Evolutionary conservation across 2,113 vertebrate genomes (phyloP).

Genomic region (Agelaius tricolor): DNA sequence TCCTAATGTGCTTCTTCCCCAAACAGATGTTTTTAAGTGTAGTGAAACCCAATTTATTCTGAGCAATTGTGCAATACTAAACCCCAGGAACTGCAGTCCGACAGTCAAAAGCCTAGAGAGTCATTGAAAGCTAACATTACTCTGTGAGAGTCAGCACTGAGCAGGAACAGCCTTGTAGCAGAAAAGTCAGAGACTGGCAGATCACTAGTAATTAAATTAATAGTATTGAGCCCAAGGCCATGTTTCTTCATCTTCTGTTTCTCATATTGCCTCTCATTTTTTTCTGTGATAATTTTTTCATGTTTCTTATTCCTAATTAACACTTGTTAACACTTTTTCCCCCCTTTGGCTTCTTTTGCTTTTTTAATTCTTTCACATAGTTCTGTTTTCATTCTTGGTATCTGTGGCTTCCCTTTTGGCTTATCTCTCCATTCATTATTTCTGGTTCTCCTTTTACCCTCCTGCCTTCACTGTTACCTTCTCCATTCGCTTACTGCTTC

Average conservation of each 20-base stretch:
- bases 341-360: background rate
- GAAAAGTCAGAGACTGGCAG: background rate
- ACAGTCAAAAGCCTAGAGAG: background rate
- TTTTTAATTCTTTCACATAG: background rate
- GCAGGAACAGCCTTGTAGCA: background rate
- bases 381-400: background rate
- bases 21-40: background rate
- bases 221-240: background rate
- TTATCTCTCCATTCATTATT: background rate
- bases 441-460: background rate
- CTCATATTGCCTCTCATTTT: background rate
- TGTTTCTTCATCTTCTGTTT: constrained; percentile 12
- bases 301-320: background rate
- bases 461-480: background rate
- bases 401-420: background rate
- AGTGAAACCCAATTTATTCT: background rate
- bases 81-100: background rate
- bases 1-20: background rate
- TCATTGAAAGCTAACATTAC: background rate
- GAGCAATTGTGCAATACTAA: background rate
- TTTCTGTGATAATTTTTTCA: background rate
- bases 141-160: background rate
- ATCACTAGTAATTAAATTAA: constrained; percentile 52
- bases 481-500: background rate
- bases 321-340: background rate